Conservation (phyloP, 2,888 invertebrate species). For the Pterostichus madidus region DNA sequence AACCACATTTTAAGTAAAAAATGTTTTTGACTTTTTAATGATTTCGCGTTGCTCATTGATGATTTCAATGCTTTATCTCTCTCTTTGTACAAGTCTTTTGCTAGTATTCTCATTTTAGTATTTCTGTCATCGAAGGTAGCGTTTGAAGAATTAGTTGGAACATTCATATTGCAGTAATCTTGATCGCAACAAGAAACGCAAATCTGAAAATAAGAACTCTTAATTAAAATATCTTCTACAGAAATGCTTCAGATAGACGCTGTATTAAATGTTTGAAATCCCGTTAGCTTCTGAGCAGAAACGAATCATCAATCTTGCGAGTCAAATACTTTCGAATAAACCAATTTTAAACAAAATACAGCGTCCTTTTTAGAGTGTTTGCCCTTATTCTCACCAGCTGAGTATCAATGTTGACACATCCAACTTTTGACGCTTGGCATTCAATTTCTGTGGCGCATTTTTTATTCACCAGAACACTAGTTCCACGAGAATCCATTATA, state of each 20-base stretch:
- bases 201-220: constrained; percentile 77
- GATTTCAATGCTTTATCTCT: constrained; percentile 76
- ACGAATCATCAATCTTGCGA: not conserved
- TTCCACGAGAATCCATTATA: constrained; percentile 82
- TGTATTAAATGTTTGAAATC: not conserved
- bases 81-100: constrained; percentile 76
- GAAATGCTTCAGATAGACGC: not conserved
- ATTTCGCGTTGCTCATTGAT: constrained; percentile 73
- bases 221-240: not conserved
- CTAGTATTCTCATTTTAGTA: constrained; percentile 76
- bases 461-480: constrained; percentile 83
- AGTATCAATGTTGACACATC: constrained; percentile 82
- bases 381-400: constrained; percentile 78
- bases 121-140: constrained; percentile 79
- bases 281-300: no score
- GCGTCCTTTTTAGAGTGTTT: not conserved
- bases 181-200: constrained; percentile 83
- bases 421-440: constrained; percentile 81
- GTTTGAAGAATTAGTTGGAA: constrained; percentile 81
- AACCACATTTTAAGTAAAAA: not conserved
- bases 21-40: constrained; percentile 34
- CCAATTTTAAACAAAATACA: constrained; percentile 10
- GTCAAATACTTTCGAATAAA: constrained; percentile 2
- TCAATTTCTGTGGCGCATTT: constrained; percentile 82
- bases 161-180: constrained; percentile 82